Evolutionary conservation across 2,113 vertebrate genomes (phyloP).

Genomic region (Parotia lawesii): DNA sequence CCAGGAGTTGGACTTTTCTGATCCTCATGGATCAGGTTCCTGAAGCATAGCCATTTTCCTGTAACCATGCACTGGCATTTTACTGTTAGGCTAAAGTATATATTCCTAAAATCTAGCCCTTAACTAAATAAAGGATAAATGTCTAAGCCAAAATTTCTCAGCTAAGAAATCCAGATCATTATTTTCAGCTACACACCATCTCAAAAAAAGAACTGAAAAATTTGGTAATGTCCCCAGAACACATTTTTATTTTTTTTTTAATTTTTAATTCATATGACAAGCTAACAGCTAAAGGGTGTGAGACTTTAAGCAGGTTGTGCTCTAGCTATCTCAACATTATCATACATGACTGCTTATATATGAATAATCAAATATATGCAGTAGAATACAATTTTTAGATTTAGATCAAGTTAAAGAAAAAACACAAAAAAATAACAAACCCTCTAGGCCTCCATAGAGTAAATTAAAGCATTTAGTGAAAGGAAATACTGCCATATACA

Average conservation of each 20-base stretch:
- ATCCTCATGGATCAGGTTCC: neutral
- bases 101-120: neutral
- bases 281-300: neutral
- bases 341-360: neutral
- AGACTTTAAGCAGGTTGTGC: neutral
- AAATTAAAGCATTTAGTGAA: slow-evolving; percentile 58
- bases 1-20: neutral
- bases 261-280: neutral
- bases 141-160: neutral
- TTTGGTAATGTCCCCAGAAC: accelerated
- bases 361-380: slow-evolving; percentile 19
- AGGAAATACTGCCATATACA: slow-evolving; percentile 19
- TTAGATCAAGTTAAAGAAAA: neutral
- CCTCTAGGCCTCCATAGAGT: slow-evolving; percentile 14
- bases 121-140: neutral
- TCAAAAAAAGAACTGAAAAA: neutral
- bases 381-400: neutral
- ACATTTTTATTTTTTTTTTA: neutral
- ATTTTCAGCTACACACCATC: neutral
- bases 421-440: neutral
- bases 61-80: neutral
- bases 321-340: neutral
- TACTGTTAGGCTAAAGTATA: neutral
- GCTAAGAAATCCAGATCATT: neutral
- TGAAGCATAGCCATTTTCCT: neutral